phyloP scores from a whole-genome alignment of 2,113 vertebrate genomes.

The Antennarius striatus region DNA sequence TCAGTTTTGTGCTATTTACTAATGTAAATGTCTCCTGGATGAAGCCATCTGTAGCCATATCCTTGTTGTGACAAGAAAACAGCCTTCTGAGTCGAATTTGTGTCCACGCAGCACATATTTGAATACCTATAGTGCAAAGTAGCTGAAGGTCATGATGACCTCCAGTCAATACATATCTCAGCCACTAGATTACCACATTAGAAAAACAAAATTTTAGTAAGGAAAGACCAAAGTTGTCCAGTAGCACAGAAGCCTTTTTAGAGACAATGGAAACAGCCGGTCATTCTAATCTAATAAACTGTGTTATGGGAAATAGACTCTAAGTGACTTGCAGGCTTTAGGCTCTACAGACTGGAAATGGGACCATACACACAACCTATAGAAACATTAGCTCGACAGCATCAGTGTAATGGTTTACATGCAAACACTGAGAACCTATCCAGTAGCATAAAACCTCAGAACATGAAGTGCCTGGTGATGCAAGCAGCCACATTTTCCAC shows the following conservation, averaged over 20 bases:
- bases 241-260: background rate
- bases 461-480: slow-evolving; percentile 16
- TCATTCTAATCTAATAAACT: slow-evolving; percentile 56
- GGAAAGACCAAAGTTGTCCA: background rate
- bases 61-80: slow-evolving; percentile 66
- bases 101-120: slow-evolving; percentile 49
- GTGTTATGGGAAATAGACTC: background rate
- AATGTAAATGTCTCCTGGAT: slow-evolving; percentile 78
- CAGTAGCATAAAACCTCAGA: slow-evolving; percentile 35
- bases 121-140: slow-evolving; percentile 41
- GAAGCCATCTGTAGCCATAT: slow-evolving; percentile 52
- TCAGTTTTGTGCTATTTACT: slow-evolving; percentile 83
- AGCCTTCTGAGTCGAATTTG: slow-evolving; percentile 51
- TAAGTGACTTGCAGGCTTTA: background rate
- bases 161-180: slow-evolving; percentile 22
- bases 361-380: slow-evolving; percentile 43
- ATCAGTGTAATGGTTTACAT: slow-evolving; percentile 58
- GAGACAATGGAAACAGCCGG: slow-evolving; percentile 20
- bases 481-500: slow-evolving; percentile 44
- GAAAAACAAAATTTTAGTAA: slow-evolving; percentile 27
- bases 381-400: slow-evolving; percentile 33
- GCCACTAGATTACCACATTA: background rate
- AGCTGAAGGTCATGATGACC: slow-evolving; percentile 66
- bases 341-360: slow-evolving; percentile 24
- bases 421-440: slow-evolving; percentile 44